Evolutionary conservation across 1,140 invertebrate species (phyloP).

Genomic region (Protaetia brevitarsis): DNA sequence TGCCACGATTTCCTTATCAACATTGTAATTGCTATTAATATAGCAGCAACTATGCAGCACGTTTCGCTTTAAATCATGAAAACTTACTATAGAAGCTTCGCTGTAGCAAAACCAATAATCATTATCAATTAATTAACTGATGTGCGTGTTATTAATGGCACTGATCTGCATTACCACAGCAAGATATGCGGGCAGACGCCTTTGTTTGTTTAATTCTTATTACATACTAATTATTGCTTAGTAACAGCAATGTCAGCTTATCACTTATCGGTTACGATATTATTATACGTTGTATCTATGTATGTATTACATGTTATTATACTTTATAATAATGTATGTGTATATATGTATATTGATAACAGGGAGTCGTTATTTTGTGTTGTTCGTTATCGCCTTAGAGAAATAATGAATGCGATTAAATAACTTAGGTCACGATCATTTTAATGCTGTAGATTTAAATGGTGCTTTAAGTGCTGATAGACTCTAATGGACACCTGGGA

Average conservation of each 20-base stretch:
- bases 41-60: not conserved
- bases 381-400: not conserved
- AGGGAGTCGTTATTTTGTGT: not conserved
- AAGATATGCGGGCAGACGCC: not conserved
- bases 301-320: slow-evolving; percentile 3
- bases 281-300: too few species aligned
- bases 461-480: too few species aligned
- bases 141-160: not conserved
- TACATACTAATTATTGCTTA: not conserved
- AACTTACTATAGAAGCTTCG: not conserved
- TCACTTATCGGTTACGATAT: not conserved
- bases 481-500: too few species aligned
- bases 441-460: too few species aligned
- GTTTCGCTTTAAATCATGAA: not conserved
- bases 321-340: not conserved
- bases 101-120: not conserved
- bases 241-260: slow-evolving; percentile 8
- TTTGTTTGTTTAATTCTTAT: slow-evolving; percentile 3
- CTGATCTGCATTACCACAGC: not conserved
- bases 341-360: not conserved
- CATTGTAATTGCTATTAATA: not conserved
- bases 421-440: too few species aligned
- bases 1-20: not conserved
- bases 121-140: not conserved
- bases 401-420: not conserved